These are phyloP conservation scores for Cyprinella venusta DNA, from an alignment of 2,797 vertebrate genomes.

Conservation along the genomic window DNA sequence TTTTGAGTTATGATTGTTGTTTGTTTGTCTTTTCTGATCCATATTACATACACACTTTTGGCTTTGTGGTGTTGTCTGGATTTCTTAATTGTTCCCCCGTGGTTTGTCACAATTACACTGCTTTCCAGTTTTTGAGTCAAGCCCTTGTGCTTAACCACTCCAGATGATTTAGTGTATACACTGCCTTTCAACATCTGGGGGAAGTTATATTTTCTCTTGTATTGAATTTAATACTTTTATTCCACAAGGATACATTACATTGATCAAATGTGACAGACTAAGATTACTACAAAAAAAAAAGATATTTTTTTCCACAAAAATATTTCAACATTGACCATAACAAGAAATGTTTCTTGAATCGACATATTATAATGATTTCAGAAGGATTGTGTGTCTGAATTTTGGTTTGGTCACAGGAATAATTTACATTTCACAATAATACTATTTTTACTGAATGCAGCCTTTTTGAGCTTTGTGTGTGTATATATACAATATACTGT, in stretches of 20 bases:
- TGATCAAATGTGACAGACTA: background rate
- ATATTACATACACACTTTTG: background rate
- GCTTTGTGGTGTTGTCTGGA: conserved; percentile 21
- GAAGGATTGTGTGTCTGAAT: too few species aligned
- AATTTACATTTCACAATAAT: too few species aligned
- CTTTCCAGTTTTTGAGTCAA: conserved; percentile 1
- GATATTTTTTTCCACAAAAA: background rate
- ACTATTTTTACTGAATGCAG: too few species aligned
- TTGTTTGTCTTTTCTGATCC: background rate
- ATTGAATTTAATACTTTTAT: background rate
- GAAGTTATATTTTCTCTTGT: too few species aligned
- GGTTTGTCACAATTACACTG: conserved; percentile 8
- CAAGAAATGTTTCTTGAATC: too few species aligned
- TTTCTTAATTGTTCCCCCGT: background rate
- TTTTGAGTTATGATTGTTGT: conserved; percentile 18
- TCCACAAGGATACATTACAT: too few species aligned
- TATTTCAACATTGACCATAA: background rate
- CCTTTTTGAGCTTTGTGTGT: too few species aligned
- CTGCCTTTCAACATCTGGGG: background rate
- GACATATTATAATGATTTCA: too few species aligned
- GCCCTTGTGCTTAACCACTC: background rate
- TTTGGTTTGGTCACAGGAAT: too few species aligned
- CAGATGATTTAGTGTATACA: background rate
- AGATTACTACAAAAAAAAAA: background rate
- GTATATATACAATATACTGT: too few species aligned